These are phyloP conservation scores for Ophion ellenae DNA, from an alignment of 2,888 invertebrate genomes.

Conservation along the genomic window DNA sequence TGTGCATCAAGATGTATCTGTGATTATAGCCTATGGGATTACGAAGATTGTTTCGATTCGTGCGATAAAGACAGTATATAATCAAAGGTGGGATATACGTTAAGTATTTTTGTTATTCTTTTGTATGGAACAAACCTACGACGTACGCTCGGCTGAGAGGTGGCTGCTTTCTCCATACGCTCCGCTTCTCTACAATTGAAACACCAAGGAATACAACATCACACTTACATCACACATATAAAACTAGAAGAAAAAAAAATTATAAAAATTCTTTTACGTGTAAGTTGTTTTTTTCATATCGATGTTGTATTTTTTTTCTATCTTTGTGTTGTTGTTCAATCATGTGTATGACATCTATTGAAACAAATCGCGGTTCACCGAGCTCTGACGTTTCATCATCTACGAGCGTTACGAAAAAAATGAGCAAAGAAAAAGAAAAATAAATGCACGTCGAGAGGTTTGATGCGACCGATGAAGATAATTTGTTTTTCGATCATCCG, in stretches of 20 bases:
- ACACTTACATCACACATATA: constrained; percentile 66
- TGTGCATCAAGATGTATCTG: neutral
- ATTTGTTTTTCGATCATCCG: neutral
- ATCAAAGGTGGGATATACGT: constrained; percentile 27
- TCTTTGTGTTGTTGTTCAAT: neutral
- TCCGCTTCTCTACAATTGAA: constrained; percentile 81
- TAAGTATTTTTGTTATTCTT: constrained; percentile 59
- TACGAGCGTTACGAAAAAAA: neutral
- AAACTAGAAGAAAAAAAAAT: constrained; percentile 44
- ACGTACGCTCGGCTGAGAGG: constrained; percentile 76
- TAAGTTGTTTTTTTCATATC: neutral
- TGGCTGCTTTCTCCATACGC: constrained; percentile 77
- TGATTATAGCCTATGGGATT: constrained; percentile 10
- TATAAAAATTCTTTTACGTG: neutral
- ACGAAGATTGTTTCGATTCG: constrained; percentile 25
- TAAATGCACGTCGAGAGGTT: neutral
- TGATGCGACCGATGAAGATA: neutral
- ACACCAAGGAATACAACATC: constrained; percentile 78
- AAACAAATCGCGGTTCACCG: constrained; percentile 33
- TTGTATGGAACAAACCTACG: constrained; percentile 80
- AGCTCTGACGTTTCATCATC: constrained; percentile 9
- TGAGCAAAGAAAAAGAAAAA: neutral
- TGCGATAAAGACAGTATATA: constrained; percentile 41
- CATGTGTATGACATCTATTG: constrained; percentile 31
- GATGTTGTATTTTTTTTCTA: neutral